Percentiles rank a stretch among this genome's conserved stretches.
Evolutionary conservation across 2,113 vertebrate genomes (phyloP).

Genomic region (Hirundichthys speculiger): DNA sequence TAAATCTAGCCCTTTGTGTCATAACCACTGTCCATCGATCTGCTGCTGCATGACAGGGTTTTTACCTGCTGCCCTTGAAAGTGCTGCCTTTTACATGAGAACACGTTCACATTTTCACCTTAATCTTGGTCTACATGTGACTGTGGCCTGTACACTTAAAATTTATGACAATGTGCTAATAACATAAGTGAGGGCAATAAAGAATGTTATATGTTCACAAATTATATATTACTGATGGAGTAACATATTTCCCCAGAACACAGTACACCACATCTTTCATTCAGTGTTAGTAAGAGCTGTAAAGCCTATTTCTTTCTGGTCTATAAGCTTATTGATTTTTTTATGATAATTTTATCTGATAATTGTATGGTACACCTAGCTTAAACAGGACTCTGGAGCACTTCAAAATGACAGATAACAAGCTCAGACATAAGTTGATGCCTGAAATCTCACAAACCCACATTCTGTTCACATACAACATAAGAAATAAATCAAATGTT

Average conservation of each 20-base stretch:
- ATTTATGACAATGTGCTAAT: constrained; percentile 11
- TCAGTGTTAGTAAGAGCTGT: not conserved
- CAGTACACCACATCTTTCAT: not conserved
- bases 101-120: constrained; percentile 18
- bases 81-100: constrained; percentile 16
- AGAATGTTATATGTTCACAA: constrained; percentile 1
- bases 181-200: constrained; percentile 16
- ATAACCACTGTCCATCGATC: constrained; percentile 12
- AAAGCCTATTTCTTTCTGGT: too few relatives aligned
- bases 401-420: too few relatives aligned
- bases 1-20: constrained; percentile 34
- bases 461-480: too few relatives aligned
- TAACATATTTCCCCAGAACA: not conserved
- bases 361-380: too few relatives aligned
- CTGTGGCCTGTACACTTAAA: not conserved
- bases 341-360: too few relatives aligned
- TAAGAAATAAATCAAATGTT: too few relatives aligned
- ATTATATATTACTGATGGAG: constrained; percentile 19
- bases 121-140: constrained; percentile 1
- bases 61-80: constrained; percentile 26
- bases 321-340: too few relatives aligned
- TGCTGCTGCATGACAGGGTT: not conserved
- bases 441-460: too few relatives aligned
- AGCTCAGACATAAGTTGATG: too few relatives aligned
- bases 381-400: too few relatives aligned